These are phyloP conservation scores for Vulpes vulpes DNA, from an alignment of 2,113 vertebrate species.

Conservation along the genomic window DNA sequence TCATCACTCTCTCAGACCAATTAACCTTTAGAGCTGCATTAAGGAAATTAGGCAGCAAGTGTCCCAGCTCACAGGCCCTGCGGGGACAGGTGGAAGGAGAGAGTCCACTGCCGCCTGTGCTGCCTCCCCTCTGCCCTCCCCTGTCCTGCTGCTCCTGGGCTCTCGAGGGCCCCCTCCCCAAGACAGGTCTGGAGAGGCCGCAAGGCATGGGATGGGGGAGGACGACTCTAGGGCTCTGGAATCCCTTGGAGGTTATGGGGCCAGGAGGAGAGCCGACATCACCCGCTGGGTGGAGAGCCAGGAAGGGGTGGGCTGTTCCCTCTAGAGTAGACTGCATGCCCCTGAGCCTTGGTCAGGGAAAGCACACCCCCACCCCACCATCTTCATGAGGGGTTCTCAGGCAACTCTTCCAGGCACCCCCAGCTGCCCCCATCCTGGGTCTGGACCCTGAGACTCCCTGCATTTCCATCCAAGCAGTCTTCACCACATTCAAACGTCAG, in stretches of 20 bases:
- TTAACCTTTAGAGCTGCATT: slow-evolving; percentile 89
- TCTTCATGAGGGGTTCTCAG: neutral
- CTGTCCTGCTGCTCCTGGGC: neutral
- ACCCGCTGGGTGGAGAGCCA: neutral
- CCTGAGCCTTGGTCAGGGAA: neutral
- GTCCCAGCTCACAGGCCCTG: slow-evolving; percentile 80
- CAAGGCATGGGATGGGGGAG: neutral
- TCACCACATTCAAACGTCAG: neutral
- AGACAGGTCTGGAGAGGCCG: neutral
- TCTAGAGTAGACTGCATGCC: neutral
- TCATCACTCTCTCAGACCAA: slow-evolving; percentile 87
- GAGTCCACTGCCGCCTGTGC: neutral
- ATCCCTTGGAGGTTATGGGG: neutral
- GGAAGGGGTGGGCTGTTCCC: neutral
- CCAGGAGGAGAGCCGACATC: neutral
- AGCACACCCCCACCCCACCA: neutral
- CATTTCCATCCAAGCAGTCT: neutral
- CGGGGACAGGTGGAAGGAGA: neutral
- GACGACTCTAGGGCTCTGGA: too few relatives aligned
- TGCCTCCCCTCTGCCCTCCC: neutral
- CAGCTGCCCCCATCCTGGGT: neutral
- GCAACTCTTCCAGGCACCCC: neutral
- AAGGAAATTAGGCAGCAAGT: slow-evolving; percentile 88
- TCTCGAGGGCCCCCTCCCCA: neutral
- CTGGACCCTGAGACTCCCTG: neutral